Evolutionary conservation across 2,113 vertebrate genomes (phyloP).

Genomic region (Leucopsar rothschildi): DNA sequence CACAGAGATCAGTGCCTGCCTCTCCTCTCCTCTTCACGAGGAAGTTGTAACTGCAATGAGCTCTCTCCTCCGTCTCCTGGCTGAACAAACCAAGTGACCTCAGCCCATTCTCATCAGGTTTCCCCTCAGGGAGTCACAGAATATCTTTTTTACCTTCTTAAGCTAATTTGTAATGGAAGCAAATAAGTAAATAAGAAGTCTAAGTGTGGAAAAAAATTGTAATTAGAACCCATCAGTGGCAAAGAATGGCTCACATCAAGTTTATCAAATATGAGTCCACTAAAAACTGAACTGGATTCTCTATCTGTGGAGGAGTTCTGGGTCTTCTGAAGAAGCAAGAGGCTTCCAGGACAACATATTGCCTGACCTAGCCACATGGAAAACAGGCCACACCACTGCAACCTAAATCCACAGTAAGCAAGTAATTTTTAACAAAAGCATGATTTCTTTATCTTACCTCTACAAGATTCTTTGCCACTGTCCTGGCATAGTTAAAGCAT

Average conservation of each 20-base stretch:
- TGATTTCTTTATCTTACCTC: neutral
- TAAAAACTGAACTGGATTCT: neutral
- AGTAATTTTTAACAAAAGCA: neutral
- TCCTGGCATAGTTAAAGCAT: neutral
- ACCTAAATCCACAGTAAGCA: neutral
- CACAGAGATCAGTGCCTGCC: neutral
- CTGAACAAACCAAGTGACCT: neutral
- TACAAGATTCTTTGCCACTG: neutral
- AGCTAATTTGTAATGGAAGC: neutral
- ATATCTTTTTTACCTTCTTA: neutral
- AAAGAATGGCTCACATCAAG: neutral
- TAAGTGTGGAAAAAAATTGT: neutral
- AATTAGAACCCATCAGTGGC: neutral
- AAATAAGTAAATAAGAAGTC: neutral
- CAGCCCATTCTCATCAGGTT: neutral
- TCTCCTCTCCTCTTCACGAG: rapidly evolving
- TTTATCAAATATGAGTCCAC: neutral
- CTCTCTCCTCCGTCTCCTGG: neutral
- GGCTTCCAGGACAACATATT: neutral
- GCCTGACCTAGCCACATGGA: neutral
- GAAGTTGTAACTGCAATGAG: neutral
- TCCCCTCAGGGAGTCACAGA: neutral
- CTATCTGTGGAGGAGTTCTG: neutral
- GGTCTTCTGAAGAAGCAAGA: neutral
- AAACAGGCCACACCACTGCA: neutral